Evolutionary conservation across 2,797 vertebrate genomes (phyloP).

Genomic region (Danio kyathit): DNA sequence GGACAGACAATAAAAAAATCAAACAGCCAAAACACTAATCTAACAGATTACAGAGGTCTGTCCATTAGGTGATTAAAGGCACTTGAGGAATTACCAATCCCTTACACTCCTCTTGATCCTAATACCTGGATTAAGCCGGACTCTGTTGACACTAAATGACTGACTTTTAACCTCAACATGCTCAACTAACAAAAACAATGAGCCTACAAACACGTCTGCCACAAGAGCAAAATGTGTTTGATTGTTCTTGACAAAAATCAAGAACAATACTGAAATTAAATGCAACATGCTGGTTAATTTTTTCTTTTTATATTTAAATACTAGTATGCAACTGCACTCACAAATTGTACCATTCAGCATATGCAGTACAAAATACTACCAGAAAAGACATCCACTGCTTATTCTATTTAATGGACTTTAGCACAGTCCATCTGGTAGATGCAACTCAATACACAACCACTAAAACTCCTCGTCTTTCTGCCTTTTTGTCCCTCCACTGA

Average conservation of each 20-base stretch:
- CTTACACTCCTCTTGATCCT: constrained; percentile 31
- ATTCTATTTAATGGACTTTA: background rate
- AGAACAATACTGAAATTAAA: background rate
- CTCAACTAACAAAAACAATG: background rate
- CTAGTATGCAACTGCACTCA: background rate
- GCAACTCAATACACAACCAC: background rate
- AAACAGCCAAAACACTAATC: constrained; percentile 43
- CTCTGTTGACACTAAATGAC: background rate
- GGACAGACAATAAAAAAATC: background rate
- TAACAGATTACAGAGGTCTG: constrained; percentile 42
- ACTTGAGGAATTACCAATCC: constrained; percentile 38
- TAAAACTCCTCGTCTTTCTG: constrained; percentile 29
- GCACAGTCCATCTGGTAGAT: background rate
- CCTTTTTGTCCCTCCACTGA: constrained; percentile 11
- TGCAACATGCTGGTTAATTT: background rate
- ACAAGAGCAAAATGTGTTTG: background rate
- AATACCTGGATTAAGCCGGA: constrained; percentile 14
- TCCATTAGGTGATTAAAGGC: constrained; percentile 51
- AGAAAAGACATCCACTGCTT: background rate
- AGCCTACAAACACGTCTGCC: background rate
- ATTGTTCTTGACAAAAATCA: background rate
- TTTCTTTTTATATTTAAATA: background rate
- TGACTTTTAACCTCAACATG: background rate
- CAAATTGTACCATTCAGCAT: background rate
- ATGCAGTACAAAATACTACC: background rate